These are phyloP conservation scores for Apotomis turbidana DNA, from an alignment of 2,888 invertebrate species.

Conservation along the genomic window DNA sequence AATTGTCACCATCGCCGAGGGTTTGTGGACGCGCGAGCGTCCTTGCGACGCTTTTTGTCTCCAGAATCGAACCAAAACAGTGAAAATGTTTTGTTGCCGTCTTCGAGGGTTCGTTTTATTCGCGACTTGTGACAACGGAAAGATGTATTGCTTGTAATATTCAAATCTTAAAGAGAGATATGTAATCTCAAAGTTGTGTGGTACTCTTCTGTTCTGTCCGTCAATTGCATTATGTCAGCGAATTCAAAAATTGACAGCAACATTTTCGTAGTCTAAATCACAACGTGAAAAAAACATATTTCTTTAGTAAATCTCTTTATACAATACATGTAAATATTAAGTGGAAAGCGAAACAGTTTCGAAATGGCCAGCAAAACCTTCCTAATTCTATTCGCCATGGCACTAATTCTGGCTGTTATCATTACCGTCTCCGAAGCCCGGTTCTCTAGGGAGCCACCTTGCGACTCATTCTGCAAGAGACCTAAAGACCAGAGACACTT, in stretches of 20 bases:
- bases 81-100: constrained; percentile 21
- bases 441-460: neutral
- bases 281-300: too few relatives aligned
- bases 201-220: too few relatives aligned
- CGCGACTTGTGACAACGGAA: constrained; percentile 16
- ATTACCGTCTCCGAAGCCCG: neutral
- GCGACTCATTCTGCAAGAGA: neutral
- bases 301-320: too few relatives aligned
- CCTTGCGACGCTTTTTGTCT: constrained; percentile 12
- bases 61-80: neutral
- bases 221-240: too few relatives aligned
- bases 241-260: too few relatives aligned
- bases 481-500: neutral
- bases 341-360: neutral
- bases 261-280: too few relatives aligned
- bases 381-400: neutral
- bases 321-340: neutral
- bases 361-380: constrained; percentile 4
- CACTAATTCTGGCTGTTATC: neutral
- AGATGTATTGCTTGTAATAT: constrained; percentile 19
- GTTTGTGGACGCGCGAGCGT: constrained; percentile 2
- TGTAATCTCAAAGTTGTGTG: too few relatives aligned
- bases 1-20: neutral
- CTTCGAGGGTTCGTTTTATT: constrained; percentile 3
- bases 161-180: neutral